Percentiles rank a stretch among this genome's conserved stretches.
phyloP scores from a whole-genome alignment of 2,888 invertebrate species.

The Plebejus melissa region DNA sequence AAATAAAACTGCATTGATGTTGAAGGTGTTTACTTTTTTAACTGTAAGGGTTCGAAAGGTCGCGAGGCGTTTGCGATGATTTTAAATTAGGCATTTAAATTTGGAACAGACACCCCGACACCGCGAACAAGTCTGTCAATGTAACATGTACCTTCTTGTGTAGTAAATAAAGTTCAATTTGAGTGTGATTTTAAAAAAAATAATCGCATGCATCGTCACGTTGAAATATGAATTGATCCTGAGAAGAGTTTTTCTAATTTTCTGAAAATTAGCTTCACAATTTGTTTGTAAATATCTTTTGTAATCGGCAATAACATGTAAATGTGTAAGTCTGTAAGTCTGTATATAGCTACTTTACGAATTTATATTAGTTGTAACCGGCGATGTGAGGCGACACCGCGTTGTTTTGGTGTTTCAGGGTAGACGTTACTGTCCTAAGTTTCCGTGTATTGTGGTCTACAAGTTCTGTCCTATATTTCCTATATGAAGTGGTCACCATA shows the following conservation, averaged over 20 bases:
- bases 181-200: too few relatives aligned
- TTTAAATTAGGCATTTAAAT: too few relatives aligned
- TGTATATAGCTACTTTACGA: slow-evolving; percentile 77
- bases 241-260: background rate
- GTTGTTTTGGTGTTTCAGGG: slow-evolving; percentile 24
- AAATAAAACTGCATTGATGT: too few relatives aligned
- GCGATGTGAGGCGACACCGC: background rate
- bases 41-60: too few relatives aligned
- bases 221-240: too few relatives aligned
- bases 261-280: background rate
- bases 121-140: too few relatives aligned
- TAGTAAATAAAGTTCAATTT: too few relatives aligned
- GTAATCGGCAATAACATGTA: slow-evolving; percentile 36
- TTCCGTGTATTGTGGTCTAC: background rate
- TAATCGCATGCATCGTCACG: too few relatives aligned
- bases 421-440: slow-evolving; percentile 13
- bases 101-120: too few relatives aligned
- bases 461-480: background rate
- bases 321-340: slow-evolving; percentile 51
- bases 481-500: background rate
- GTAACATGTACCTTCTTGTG: too few relatives aligned
- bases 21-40: too few relatives aligned
- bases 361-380: slow-evolving; percentile 63
- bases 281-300: slow-evolving; percentile 28
- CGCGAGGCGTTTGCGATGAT: too few relatives aligned